Conservation (phyloP, 2,888 invertebrate genomes). For the Caenorhabditis imperialis region DNA sequence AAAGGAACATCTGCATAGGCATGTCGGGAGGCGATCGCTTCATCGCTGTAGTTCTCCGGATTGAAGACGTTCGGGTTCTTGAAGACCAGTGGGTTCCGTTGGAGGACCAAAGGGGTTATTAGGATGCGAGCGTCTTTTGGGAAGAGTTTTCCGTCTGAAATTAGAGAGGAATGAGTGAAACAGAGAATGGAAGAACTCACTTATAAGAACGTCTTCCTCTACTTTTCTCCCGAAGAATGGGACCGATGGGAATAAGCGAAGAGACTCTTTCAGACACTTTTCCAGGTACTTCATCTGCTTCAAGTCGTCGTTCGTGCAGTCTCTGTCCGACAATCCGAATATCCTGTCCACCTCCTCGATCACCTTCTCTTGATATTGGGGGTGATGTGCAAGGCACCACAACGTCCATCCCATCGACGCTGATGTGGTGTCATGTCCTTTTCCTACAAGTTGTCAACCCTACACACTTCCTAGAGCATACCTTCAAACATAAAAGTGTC, state of each 20-base stretch:
- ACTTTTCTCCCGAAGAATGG: slow-evolving; percentile 62
- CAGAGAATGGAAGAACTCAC: slow-evolving; percentile 43
- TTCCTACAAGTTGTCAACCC: neutral
- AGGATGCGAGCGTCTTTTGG: slow-evolving; percentile 74
- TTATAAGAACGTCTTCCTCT: slow-evolving; percentile 74
- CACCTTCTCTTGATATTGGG: slow-evolving; percentile 78
- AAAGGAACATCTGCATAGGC: slow-evolving; percentile 70
- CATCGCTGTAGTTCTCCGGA: slow-evolving; percentile 79
- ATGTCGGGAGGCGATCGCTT: slow-evolving; percentile 67
- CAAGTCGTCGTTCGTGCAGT: slow-evolving; percentile 76
- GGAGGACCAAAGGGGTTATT: slow-evolving; percentile 70
- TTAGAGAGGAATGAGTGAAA: too few relatives aligned
- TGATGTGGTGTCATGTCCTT: slow-evolving; percentile 80
- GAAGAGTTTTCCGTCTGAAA: slow-evolving; percentile 52
- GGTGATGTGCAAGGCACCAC: slow-evolving; percentile 79
- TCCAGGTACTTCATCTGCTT: slow-evolving; percentile 67
- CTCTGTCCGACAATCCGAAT: slow-evolving; percentile 75
- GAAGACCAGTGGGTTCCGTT: slow-evolving; percentile 74
- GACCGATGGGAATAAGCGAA: slow-evolving; percentile 69
- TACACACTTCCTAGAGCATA: neutral
- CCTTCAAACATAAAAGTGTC: slow-evolving; percentile 81
- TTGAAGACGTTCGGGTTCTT: slow-evolving; percentile 79
- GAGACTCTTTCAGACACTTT: slow-evolving; percentile 66
- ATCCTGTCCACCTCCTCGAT: slow-evolving; percentile 72
- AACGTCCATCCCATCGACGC: slow-evolving; percentile 79